These are phyloP conservation scores for Diarsia mendica DNA, from an alignment of 2,888 invertebrate genomes.

Conservation along the genomic window DNA sequence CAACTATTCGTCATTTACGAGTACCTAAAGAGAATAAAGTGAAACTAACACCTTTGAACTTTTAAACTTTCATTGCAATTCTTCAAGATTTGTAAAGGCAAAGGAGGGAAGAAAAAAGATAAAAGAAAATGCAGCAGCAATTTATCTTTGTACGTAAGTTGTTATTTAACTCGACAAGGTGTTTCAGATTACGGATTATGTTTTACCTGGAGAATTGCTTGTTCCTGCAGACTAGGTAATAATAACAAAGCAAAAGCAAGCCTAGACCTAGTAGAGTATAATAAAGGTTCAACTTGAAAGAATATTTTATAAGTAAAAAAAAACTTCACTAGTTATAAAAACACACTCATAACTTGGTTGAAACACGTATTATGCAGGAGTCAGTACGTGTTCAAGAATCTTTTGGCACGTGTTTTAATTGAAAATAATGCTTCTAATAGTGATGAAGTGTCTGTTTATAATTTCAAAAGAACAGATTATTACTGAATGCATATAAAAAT, in stretches of 20 bases:
- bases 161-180: constrained; percentile 26
- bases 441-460: too few species aligned
- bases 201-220: constrained; percentile 3
- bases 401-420: background rate
- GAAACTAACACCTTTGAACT: constrained; percentile 5
- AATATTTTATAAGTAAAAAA: background rate
- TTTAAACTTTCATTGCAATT: constrained; percentile 18
- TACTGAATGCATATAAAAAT: too few species aligned
- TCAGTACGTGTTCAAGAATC: background rate
- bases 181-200: constrained; percentile 20
- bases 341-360: background rate
- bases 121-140: constrained; percentile 31
- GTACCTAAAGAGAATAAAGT: background rate
- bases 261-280: background rate
- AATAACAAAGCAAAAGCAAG: background rate
- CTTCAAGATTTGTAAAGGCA: constrained; percentile 17
- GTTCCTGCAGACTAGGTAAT: background rate
- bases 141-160: constrained; percentile 38
- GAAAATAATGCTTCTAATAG: too few species aligned
- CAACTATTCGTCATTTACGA: background rate
- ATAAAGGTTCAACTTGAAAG: background rate
- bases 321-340: too few species aligned
- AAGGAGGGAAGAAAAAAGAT: constrained; percentile 12
- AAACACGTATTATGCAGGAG: background rate
- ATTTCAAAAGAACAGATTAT: too few species aligned